Percentiles rank a stretch among this genome's conserved stretches.
phyloP scores from a whole-genome alignment of 2,797 vertebrate genomes.

The Propithecus deckenii region DNA sequence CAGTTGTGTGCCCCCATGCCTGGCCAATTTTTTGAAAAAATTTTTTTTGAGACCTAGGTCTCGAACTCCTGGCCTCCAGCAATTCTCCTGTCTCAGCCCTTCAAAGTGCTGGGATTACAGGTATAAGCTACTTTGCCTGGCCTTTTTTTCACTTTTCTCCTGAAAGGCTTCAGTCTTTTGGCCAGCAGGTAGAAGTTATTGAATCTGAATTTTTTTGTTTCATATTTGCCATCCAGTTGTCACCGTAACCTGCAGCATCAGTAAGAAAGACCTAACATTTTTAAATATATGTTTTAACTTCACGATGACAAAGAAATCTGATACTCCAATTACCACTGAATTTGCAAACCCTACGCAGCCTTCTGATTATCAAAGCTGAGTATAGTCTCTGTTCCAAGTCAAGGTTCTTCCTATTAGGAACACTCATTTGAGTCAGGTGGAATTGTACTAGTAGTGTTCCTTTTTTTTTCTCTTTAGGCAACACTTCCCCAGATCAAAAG shows the following conservation, averaged over 20 bases:
- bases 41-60: not conserved
- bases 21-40: not conserved
- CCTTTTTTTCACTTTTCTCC: not conserved
- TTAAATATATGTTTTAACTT: not conserved
- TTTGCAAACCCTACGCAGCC: not conserved
- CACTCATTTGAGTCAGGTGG: not conserved
- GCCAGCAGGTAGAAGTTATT: not conserved
- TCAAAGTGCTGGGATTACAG: not conserved
- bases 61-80: not conserved
- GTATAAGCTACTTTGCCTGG: not conserved
- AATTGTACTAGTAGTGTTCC: not conserved
- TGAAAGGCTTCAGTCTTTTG: not conserved
- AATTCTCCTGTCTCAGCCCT: not conserved
- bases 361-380: not conserved
- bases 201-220: not conserved
- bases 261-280: not conserved
- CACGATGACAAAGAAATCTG: not conserved
- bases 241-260: not conserved
- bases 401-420: not conserved
- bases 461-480: constrained; percentile 81
- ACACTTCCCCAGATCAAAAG: constrained; percentile 88
- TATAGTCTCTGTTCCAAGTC: not conserved
- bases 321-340: not conserved
- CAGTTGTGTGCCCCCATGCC: not conserved
- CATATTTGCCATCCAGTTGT: not conserved